These are phyloP conservation scores for Amphipyra berbera DNA, from an alignment of 2,888 invertebrate genomes.

Conservation along the genomic window DNA sequence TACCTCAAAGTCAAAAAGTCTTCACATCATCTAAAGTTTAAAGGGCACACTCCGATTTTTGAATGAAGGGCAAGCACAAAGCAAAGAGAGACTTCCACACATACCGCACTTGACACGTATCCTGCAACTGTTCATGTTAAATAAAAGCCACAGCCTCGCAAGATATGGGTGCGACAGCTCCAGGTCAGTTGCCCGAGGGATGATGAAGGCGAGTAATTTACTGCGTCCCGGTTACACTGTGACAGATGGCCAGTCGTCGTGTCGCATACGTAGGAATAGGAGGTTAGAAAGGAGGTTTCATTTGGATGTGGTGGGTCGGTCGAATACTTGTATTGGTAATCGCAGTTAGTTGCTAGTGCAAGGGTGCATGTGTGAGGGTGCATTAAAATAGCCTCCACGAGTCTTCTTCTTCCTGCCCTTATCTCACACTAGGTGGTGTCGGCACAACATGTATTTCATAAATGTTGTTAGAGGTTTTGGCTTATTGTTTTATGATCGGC, in stretches of 20 bases:
- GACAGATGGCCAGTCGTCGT: constrained; percentile 82
- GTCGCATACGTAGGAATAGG: constrained; percentile 63
- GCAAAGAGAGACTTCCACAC: constrained; percentile 20
- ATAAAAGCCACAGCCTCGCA: constrained; percentile 67
- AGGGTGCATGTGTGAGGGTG: no score
- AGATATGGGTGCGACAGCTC: constrained; percentile 61
- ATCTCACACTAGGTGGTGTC: no score
- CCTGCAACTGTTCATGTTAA: constrained; percentile 59
- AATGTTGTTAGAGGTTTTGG: no score
- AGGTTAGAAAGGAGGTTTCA: constrained; percentile 13
- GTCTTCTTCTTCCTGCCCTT: no score
- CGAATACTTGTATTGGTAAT: no score
- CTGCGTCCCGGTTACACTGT: constrained; percentile 78
- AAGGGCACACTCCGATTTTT: no score
- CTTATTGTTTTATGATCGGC: no score
- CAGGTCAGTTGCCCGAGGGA: constrained; percentile 77
- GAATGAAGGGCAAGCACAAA: background rate
- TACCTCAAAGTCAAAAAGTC: no score
- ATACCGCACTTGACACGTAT: constrained; percentile 39
- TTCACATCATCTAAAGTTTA: no score
- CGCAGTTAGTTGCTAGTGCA: no score
- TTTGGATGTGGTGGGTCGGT: constrained; percentile 32
- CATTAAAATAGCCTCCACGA: no score
- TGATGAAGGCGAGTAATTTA: constrained; percentile 87
- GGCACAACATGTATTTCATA: no score